These are phyloP conservation scores for Brenthis hecate DNA, from an alignment of 2,888 invertebrate species.

Conservation along the genomic window DNA sequence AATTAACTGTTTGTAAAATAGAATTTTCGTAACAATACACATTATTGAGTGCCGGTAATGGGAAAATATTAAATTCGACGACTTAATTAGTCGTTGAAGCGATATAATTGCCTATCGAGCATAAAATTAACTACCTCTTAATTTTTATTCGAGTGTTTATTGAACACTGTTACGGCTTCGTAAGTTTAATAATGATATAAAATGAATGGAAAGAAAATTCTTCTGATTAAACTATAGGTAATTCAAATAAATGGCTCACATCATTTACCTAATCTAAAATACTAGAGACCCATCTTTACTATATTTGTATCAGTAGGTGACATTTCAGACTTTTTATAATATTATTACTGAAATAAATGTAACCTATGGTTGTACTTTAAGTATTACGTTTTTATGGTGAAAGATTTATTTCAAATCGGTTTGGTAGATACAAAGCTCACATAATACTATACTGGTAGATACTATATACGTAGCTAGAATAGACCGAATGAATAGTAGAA, in stretches of 20 bases:
- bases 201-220: constrained; percentile 2
- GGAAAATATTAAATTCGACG: constrained; percentile 46
- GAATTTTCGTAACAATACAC: constrained; percentile 15
- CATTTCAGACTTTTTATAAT: no score
- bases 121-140: constrained; percentile 42
- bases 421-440: no score
- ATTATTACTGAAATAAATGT: no score
- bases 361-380: no score
- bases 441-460: no score
- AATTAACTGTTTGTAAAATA: constrained; percentile 14
- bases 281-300: no score
- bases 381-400: no score
- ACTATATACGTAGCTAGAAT: no score
- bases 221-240: background rate
- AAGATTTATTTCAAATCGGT: no score
- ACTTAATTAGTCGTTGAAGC: constrained; percentile 45
- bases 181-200: constrained; percentile 18
- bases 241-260: no score
- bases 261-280: background rate
- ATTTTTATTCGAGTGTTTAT: constrained; percentile 41
- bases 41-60: constrained; percentile 29
- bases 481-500: no score
- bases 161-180: constrained; percentile 24
- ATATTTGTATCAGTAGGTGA: no score
- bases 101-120: constrained; percentile 53